Evolutionary conservation across 2,797 vertebrate species (phyloP).

Genomic region (Falco concolor): DNA sequence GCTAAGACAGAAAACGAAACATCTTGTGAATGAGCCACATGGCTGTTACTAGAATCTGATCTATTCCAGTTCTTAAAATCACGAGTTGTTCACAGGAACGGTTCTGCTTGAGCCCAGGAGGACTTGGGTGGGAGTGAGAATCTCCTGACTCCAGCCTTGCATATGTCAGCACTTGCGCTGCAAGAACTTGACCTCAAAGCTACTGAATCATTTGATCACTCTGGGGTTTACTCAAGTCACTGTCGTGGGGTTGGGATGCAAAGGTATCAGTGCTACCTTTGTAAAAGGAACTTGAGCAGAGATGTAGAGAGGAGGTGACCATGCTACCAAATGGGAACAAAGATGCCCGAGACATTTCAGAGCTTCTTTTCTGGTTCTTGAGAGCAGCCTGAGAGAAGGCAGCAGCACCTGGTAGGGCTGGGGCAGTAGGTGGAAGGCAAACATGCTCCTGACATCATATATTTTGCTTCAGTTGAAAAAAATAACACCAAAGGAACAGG

Average conservation of each 20-base stretch:
- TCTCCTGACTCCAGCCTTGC: not conserved
- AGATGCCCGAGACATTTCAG: not conserved
- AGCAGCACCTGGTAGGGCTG: not conserved
- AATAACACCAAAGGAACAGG: not conserved
- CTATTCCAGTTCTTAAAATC: not conserved
- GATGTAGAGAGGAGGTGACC: not conserved
- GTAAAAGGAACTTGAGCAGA: not conserved
- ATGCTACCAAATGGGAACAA: not conserved
- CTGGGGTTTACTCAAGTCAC: not conserved
- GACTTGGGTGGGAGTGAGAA: not conserved
- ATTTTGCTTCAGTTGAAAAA: not conserved
- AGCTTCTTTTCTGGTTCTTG: not conserved
- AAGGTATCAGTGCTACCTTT: not conserved
- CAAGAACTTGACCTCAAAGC: not conserved
- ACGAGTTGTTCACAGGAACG: not conserved
- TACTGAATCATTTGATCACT: not conserved
- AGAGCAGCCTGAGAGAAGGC: not conserved
- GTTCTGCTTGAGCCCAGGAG: not conserved
- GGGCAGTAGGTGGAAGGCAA: not conserved
- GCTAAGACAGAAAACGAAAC: not conserved
- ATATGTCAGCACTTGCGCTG: not conserved
- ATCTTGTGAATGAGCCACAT: not conserved
- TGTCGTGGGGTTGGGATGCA: not conserved
- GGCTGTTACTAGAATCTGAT: not conserved
- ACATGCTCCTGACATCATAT: not conserved